Evolutionary conservation across 2,888 invertebrate genomes (phyloP).

Genomic region (Glyphotaelius pellucidus): DNA sequence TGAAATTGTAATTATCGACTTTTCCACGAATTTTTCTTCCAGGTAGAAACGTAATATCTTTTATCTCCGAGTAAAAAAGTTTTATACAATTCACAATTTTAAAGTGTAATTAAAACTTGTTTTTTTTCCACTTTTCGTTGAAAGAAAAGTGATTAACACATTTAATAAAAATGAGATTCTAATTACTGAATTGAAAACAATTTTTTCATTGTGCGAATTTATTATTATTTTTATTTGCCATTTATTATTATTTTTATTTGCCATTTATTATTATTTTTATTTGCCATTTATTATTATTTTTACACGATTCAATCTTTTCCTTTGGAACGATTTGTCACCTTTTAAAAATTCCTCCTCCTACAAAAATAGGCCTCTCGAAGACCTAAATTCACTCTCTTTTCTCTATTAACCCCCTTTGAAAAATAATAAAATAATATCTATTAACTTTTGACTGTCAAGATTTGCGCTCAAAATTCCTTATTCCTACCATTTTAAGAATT

Average conservation of each 20-base stretch:
- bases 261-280: background rate
- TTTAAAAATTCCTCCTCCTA: background rate
- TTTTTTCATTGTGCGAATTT: background rate
- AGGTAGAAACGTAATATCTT: background rate
- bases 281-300: background rate
- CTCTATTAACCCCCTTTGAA: too few relatives aligned
- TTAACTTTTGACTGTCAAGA: too few relatives aligned
- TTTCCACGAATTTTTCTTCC: background rate
- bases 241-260: too few relatives aligned
- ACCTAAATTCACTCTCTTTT: background rate
- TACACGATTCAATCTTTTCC: background rate
- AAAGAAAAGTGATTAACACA: background rate
- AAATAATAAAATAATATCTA: too few relatives aligned
- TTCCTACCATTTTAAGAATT: too few relatives aligned
- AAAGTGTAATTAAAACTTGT: background rate
- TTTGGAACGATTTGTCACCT: background rate
- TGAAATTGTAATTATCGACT: conserved; percentile 23
- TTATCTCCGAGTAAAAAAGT: background rate
- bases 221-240: too few relatives aligned
- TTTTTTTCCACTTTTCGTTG: background rate
- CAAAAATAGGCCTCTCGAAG: background rate
- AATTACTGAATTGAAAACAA: background rate
- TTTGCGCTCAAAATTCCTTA: too few relatives aligned
- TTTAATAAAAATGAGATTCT: background rate
- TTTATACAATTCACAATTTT: background rate